Evolutionary conservation across 2,797 vertebrate genomes (phyloP), one percentile per base, ranked within the genome.

Genomic region (Pachyuromys duprasi): DNA sequence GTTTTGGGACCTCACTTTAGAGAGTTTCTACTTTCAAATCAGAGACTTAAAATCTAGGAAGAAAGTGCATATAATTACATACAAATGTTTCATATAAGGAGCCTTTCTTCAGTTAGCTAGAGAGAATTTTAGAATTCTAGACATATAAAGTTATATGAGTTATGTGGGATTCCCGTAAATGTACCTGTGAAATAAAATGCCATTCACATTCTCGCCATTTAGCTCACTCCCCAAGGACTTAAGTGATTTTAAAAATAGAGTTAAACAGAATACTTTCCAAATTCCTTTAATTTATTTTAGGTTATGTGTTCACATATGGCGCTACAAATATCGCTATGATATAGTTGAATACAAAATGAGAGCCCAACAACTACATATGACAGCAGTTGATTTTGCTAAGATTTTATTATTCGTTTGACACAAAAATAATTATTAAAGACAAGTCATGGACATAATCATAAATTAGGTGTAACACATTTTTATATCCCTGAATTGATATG

Each of bases 171-270:
- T 69, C 45, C 5, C 76, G 0, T 26, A 70, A 0, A 3, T 55
- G 22, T 22, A 81, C 60, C 39, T 90, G 18, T 74, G 9, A 95
- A 90, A 81, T 86, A 86, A 94, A 96, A 72, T 93, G 26, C 28
- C 20, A 78, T 76, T 67, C 31, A 81, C 22, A 74, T 96, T 72
- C 49, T 86, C 89, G 18, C 6, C 55, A 28, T 63, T 87, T 80
- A 67, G 15, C n/a, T 93, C 31, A 95, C 3, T 90, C n/a, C 17
- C 26, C 55, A 7, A 49, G 57, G 9, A 57, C 28, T 78, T 81
- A 95, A 86, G 14, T 76, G 17, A 60, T 31, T 26, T 65, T 45
- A 89, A 60, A 80, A 65, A 36, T 8, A 74, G 3, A 36, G 18
- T 7, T 33, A 1, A 72, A 72, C n/a, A 55, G 75, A 90, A 28